Percentiles rank a stretch among this genome's conserved stretches.
phyloP scores from a whole-genome alignment of 1,140 invertebrate genomes.

The Acromyrmex heyeri region DNA sequence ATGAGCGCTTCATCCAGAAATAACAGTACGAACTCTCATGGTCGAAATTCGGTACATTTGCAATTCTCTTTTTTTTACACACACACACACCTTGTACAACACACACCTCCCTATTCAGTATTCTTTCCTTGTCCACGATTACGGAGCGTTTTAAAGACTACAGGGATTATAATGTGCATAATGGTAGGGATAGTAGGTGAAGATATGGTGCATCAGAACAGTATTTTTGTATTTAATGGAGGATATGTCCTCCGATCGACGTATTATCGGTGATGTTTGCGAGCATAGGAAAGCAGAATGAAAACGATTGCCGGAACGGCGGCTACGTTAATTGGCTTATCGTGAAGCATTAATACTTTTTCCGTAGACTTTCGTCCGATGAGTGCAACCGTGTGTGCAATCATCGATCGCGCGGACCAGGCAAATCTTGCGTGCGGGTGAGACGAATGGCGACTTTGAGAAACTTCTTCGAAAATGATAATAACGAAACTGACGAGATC shows the following conservation, averaged over 20 bases:
- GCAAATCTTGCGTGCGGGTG: slow-evolving; percentile 37
- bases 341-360: slow-evolving; percentile 48
- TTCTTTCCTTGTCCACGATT: slow-evolving; percentile 56
- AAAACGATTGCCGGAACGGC: slow-evolving; percentile 38
- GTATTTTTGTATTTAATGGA: slow-evolving; percentile 83
- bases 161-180: slow-evolving; percentile 77
- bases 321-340: slow-evolving; percentile 38
- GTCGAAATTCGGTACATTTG: slow-evolving; percentile 25
- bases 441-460: slow-evolving; percentile 25
- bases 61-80: neutral
- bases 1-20: neutral
- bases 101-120: slow-evolving; percentile 44
- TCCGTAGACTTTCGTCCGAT: slow-evolving; percentile 29
- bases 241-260: slow-evolving; percentile 55
- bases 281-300: slow-evolving; percentile 64
- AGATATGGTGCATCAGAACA: slow-evolving; percentile 80
- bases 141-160: slow-evolving; percentile 69
- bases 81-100: neutral
- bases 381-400: no score
- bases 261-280: slow-evolving; percentile 67
- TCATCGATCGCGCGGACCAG: neutral
- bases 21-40: neutral
- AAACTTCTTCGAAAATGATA: slow-evolving; percentile 10
- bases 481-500: slow-evolving; percentile 4
- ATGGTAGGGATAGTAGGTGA: slow-evolving; percentile 74